phyloP scores from a whole-genome alignment of 2,888 invertebrate species.

The Pediacus dermestoides region DNA sequence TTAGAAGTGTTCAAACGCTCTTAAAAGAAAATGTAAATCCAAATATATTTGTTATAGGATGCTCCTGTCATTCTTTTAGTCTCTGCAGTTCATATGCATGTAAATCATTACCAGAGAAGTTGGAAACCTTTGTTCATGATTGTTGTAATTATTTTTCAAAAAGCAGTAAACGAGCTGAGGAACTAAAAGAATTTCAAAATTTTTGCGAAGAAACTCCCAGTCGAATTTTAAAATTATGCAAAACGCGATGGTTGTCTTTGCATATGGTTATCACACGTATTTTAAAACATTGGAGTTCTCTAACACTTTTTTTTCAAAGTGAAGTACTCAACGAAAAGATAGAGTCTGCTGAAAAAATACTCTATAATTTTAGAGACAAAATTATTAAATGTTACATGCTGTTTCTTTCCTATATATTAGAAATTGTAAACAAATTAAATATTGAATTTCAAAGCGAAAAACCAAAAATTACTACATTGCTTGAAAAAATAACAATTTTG shows the following conservation, averaged over 20 bases:
- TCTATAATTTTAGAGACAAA: conserved; percentile 10
- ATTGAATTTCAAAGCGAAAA: conserved; percentile 20
- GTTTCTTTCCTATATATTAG: conserved; percentile 12
- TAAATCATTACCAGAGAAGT: conserved; percentile 6
- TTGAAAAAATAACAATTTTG: conserved; percentile 10
- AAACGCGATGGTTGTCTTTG: conserved; percentile 12
- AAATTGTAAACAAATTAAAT: conserved; percentile 20
- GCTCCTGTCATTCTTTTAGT: no score
- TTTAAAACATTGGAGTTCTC: conserved; percentile 10
- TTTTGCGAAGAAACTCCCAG: conserved; percentile 11
- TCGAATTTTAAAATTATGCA: conserved; percentile 9
- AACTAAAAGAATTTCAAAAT: conserved; percentile 12
- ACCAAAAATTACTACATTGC: conserved; percentile 14
- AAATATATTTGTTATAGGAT: no score
- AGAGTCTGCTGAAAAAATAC: conserved; percentile 11
- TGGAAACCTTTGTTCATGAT: conserved; percentile 6
- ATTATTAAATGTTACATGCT: conserved; percentile 10
- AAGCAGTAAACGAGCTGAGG: conserved; percentile 10
- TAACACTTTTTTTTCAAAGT: conserved; percentile 11
- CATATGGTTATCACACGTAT: conserved; percentile 8
- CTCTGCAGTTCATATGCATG: no score
- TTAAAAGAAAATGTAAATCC: no score
- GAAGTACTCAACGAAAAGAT: conserved; percentile 11
- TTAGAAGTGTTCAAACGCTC: no score
- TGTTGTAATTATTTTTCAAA: conserved; percentile 11